Base-by-base conservation (phyloP, 2,113 vertebrate species). In the Macrotus californicus region DNA sequence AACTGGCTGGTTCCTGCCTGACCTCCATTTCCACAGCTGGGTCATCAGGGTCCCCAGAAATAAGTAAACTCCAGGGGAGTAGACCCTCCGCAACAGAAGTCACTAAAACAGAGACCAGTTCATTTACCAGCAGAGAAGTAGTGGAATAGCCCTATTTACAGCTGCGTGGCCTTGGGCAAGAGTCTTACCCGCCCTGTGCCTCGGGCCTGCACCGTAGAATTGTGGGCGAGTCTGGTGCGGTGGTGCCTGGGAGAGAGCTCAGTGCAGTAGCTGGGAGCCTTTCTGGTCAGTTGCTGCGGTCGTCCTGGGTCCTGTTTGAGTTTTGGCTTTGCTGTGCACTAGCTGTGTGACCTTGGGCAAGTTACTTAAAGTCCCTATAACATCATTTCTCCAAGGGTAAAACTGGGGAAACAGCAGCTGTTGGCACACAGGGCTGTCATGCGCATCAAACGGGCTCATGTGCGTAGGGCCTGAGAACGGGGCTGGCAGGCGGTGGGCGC, bases 391-490 rank as follows among this genome's bases (percentile, higher is more conserved):
- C 86, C 61, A 18, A 21, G 61, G 79, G 21, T 56, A 43, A 75
- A 89, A 76, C 6, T 50, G 29, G 19, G 41, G 46, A 29, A 70
- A 34, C 36, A 43, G 18, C 6, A 67, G 59, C 14, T 13, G 6
- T 41, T 24, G 19, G 43, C 52, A 31, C 1, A 0, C 9, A 59
- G 61, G 26, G 6, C 14, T 18, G 18, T 48, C 72, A 4, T 46
- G 69, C 89, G 19, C 46, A 12, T 21, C 11, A 15, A 81, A 16
- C 1, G 18, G 54, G 61, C n/a, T 61, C 19, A 64, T 89, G 41
- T 7, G 0, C 2, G 3, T 31, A 46, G 6, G 54, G 46, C n/a
- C 36, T 36, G 21, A 8, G 64, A 48, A n/a, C 1, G 22, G n/a
- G 39, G 52, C 39, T 72, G 15, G 31, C 11, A 10, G 36, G 48